phyloP scores from a whole-genome alignment of 2,888 invertebrate genomes.

The Chesias legatella region DNA sequence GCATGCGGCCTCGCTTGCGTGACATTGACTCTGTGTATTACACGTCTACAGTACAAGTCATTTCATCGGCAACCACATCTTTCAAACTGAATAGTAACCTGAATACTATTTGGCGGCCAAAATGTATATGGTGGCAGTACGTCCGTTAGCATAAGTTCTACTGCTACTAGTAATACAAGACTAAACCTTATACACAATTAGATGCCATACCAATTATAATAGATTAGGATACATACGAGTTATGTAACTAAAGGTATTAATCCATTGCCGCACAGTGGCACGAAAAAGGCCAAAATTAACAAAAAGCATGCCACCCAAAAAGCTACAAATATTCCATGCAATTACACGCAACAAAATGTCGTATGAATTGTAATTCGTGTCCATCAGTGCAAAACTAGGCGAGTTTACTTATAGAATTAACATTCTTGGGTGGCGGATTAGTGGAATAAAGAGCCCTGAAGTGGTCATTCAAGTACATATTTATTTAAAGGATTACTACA shows the following conservation, averaged over 20 bases:
- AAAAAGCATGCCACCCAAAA: conserved; percentile 36
- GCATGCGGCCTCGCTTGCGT: too few species aligned
- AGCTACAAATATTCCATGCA: background rate
- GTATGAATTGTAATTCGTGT: conserved; percentile 27
- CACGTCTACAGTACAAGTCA: too few species aligned
- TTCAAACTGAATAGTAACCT: too few species aligned
- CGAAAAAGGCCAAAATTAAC: conserved; percentile 20
- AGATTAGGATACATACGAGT: conserved; percentile 10
- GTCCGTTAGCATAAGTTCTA: too few species aligned
- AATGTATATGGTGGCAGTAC: too few species aligned
- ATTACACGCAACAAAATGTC: conserved; percentile 28
- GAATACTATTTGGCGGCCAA: too few species aligned
- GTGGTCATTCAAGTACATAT: conserved; percentile 61
- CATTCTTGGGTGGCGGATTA: conserved; percentile 56
- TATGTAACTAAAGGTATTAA: conserved; percentile 19
- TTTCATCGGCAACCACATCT: too few species aligned
- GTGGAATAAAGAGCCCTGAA: conserved; percentile 37
- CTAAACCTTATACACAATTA: too few species aligned
- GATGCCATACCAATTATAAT: conserved; percentile 7
- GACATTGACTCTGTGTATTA: too few species aligned
- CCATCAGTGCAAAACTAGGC: conserved; percentile 44
- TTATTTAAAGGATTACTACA: conserved; percentile 60
- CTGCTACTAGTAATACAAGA: too few species aligned
- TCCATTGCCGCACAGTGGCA: conserved; percentile 28
- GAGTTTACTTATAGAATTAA: conserved; percentile 33